Percentiles rank a stretch among this genome's conserved stretches.
These are phyloP conservation scores for Hippopotamyrus pictus DNA, from an alignment of 2,797 vertebrate species.

Conservation along the genomic window DNA sequence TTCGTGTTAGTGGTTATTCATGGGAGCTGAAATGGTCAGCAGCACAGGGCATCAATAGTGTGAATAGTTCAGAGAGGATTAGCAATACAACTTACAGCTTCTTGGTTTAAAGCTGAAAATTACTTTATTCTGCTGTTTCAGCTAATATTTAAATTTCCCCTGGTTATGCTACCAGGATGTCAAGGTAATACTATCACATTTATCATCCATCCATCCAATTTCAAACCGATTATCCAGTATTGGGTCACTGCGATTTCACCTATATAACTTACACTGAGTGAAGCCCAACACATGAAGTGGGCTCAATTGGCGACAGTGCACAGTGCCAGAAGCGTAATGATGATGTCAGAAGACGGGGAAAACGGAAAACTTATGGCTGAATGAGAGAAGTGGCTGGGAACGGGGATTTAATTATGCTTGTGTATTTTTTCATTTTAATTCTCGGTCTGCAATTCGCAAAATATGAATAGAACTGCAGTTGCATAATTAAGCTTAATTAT, in stretches of 20 bases:
- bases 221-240: neutral
- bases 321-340: neutral
- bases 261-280: neutral
- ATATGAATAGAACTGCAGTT: neutral
- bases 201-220: neutral
- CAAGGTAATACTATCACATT: neutral
- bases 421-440: neutral
- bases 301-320: neutral
- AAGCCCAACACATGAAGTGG: neutral
- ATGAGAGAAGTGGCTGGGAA: neutral
- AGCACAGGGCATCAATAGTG: neutral
- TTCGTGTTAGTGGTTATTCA: neutral
- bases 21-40: neutral
- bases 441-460: neutral
- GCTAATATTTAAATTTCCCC: neutral
- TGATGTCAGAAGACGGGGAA: no score
- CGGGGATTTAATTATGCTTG: neutral
- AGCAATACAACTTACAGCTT: neutral
- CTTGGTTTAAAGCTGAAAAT: neutral
- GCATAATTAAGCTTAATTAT: neutral
- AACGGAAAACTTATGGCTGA: neutral
- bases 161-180: neutral
- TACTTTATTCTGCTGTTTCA: neutral
- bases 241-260: neutral
- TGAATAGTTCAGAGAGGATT: neutral